phyloP scores from a whole-genome alignment of 2,113 vertebrate genomes.

The Caranx melampygus region DNA sequence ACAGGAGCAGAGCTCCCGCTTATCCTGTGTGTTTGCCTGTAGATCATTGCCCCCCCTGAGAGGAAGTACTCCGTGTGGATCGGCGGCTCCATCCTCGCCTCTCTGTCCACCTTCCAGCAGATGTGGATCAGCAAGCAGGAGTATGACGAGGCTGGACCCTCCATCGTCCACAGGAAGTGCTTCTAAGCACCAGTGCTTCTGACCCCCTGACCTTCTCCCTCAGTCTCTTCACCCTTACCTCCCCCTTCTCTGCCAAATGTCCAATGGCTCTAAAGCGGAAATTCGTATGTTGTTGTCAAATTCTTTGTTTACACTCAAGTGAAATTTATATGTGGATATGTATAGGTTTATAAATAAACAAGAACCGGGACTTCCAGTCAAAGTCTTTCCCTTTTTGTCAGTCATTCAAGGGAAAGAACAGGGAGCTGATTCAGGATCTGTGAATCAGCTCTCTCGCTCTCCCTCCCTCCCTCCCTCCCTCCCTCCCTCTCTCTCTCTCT shows the following conservation, averaged over 20 bases:
- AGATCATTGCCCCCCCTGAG: constrained; percentile 96
- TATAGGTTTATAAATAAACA: constrained; percentile 94
- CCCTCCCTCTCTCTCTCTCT: not conserved
- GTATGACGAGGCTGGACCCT: constrained; percentile 93
- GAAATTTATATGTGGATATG: constrained; percentile 91
- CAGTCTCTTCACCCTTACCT: constrained; percentile 16
- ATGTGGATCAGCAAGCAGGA: constrained; percentile 98
- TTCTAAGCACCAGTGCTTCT: constrained; percentile 82
- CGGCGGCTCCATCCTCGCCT: constrained; percentile 97
- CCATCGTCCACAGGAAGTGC: constrained; percentile 96
- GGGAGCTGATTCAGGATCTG: not conserved
- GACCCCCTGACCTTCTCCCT: not conserved
- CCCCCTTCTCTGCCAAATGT: constrained; percentile 70
- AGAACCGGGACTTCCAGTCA: constrained; percentile 81
- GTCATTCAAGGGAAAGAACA: too few relatives aligned
- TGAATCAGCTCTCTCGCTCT: too few relatives aligned
- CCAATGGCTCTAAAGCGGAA: constrained; percentile 71
- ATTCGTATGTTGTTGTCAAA: constrained; percentile 83
- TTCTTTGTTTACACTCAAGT: constrained; percentile 89
- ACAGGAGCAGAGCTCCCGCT: not conserved
- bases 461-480: too few relatives aligned
- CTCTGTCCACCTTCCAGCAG: constrained; percentile 97
- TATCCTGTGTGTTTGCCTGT: constrained; percentile 25
- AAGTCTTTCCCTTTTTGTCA: constrained; percentile 2
- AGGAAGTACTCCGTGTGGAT: constrained; percentile 99